Conservation (phyloP, 2,888 invertebrate genomes). For the Caenorhabditis imperialis region DNA sequence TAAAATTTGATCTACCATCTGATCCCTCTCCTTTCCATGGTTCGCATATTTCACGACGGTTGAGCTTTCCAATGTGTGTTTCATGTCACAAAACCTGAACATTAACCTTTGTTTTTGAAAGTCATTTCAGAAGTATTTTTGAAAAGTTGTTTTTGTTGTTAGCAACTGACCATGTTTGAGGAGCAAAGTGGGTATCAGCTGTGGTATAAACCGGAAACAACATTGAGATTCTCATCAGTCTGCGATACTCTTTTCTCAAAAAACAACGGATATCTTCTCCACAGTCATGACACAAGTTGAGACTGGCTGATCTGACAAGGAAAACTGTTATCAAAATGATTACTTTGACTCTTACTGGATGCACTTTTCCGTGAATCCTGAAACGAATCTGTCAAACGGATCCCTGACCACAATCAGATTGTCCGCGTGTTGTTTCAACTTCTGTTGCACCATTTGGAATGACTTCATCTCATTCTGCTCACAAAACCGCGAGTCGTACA, state of each 20-base stretch:
- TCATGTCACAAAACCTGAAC: too few relatives aligned
- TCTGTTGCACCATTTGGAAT: not conserved
- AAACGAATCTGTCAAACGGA: constrained; percentile 9
- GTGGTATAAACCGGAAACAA: constrained; percentile 34
- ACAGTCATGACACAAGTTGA: constrained; percentile 33
- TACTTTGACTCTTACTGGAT: not conserved
- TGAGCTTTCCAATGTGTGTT: too few relatives aligned
- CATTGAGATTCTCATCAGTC: constrained; percentile 33
- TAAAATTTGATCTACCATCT: too few relatives aligned
- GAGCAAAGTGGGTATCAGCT: constrained; percentile 36
- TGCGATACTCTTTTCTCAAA: constrained; percentile 26
- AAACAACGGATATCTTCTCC: constrained; percentile 34
- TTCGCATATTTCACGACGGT: too few relatives aligned
- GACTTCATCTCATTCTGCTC: not conserved
- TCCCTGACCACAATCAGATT: constrained; percentile 1
- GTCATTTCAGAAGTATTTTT: too few relatives aligned
- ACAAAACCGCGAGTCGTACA: constrained; percentile 2
- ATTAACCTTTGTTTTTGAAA: too few relatives aligned
- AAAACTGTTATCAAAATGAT: too few relatives aligned
- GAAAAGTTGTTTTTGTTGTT: too few relatives aligned
- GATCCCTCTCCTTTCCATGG: too few relatives aligned
- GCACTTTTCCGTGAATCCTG: constrained; percentile 8
- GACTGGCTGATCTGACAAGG: not conserved
- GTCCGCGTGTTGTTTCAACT: not conserved
- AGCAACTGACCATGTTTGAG: constrained; percentile 29